These are phyloP conservation scores for Catagonus wagneri DNA, from an alignment of 2,113 vertebrate genomes.

Conservation along the genomic window DNA sequence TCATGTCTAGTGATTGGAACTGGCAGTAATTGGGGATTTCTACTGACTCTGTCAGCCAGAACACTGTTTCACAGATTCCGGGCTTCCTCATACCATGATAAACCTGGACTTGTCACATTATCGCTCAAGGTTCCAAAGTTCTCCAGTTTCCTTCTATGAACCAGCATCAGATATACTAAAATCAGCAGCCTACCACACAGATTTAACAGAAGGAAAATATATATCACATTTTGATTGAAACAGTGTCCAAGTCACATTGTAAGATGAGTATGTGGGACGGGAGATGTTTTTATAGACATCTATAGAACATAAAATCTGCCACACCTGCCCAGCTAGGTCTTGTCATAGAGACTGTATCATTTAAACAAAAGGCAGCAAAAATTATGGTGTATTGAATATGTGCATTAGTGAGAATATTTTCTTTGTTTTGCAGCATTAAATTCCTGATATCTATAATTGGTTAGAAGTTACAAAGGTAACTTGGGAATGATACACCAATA, in stretches of 20 bases:
- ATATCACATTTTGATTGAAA: background rate
- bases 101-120: background rate
- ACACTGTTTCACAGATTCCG: background rate
- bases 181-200: background rate
- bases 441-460: background rate
- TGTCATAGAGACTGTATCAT: background rate
- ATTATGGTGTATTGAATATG: background rate
- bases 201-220: background rate
- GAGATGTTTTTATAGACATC: background rate
- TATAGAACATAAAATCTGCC: background rate
- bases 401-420: background rate
- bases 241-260: background rate
- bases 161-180: background rate
- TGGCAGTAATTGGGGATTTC: background rate
- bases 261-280: accelerated
- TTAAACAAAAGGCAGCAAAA: background rate
- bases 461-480: background rate
- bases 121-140: background rate
- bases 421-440: background rate
- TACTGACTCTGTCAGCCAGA: background rate
- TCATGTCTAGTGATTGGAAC: background rate
- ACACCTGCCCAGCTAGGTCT: background rate
- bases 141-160: background rate
- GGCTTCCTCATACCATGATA: accelerated
- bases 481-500: background rate